These are phyloP conservation scores for Hystrix cristata DNA, from an alignment of 2,113 vertebrate species.

Conservation along the genomic window DNA sequence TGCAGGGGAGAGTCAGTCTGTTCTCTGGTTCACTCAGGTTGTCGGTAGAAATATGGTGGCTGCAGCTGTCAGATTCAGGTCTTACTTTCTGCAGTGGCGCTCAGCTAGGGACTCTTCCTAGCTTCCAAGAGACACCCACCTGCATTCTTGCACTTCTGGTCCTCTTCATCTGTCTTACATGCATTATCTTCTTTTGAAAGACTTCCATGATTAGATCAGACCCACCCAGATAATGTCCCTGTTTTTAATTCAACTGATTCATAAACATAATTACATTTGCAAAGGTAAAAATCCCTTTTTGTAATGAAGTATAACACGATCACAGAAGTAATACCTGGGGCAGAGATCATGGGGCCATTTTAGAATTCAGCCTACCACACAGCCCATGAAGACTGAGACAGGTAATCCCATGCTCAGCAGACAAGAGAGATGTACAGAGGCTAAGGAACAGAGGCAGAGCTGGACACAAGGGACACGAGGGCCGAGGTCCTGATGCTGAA, in stretches of 20 bases:
- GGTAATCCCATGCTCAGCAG: background rate
- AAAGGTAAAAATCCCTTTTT: background rate
- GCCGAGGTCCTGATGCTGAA: background rate
- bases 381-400: background rate
- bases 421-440: background rate
- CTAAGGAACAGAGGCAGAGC: background rate
- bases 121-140: background rate
- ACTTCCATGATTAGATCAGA: background rate
- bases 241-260: background rate
- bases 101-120: background rate
- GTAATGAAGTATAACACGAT: background rate
- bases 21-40: background rate
- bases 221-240: background rate
- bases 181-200: background rate
- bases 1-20: background rate
- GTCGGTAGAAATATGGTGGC: background rate
- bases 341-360: background rate
- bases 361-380: background rate
- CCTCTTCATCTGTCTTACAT: background rate
- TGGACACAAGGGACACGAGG: too few relatives aligned
- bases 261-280: background rate
- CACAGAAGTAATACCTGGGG: background rate
- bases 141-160: background rate
- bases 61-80: background rate
- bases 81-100: background rate